These are phyloP conservation scores for Rhinichthys klamathensis DNA, from an alignment of 2,113 vertebrate species.

Conservation along the genomic window DNA sequence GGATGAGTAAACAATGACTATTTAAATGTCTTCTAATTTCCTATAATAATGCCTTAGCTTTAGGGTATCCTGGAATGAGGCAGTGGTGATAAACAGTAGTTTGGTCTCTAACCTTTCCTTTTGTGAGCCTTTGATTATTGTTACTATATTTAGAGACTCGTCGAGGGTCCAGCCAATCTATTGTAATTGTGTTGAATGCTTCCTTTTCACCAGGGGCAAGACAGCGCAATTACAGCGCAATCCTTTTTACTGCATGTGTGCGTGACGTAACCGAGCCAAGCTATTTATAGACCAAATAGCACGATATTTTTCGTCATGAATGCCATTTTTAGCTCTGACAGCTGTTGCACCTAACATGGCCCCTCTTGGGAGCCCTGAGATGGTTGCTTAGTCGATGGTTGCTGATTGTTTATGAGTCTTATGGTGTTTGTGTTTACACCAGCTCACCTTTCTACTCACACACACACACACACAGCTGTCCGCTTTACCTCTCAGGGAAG, in stretches of 20 bases:
- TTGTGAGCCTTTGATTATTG: slow-evolving; percentile 1
- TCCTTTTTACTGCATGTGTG: not conserved
- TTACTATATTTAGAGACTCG: not conserved
- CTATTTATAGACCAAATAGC: slow-evolving; percentile 4
- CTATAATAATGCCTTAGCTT: not conserved
- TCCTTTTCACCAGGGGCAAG: slow-evolving; percentile 10
- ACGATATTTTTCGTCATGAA: not conserved
- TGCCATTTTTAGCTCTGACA: slow-evolving; percentile 11
- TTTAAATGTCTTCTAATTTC: not conserved
- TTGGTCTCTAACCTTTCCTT: not conserved
- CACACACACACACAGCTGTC: not conserved
- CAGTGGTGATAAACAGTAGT: not conserved
- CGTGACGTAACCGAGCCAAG: not conserved
- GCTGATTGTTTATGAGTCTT: not conserved
- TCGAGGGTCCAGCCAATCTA: not conserved
- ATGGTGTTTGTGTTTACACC: slow-evolving; percentile 9
- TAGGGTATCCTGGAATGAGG: not conserved
- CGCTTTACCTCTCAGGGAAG: slow-evolving; percentile 16
- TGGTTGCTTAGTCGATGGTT: not conserved
- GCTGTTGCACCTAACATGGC: slow-evolving; percentile 30
- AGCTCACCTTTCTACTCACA: slow-evolving; percentile 21
- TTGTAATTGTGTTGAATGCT: slow-evolving; percentile 26
- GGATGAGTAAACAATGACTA: not conserved
- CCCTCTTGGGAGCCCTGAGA: not conserved
- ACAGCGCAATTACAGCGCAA: slow-evolving; percentile 7